Evolutionary conservation across 2,113 vertebrate species (phyloP).

Genomic region (Sardina pilchardus): DNA sequence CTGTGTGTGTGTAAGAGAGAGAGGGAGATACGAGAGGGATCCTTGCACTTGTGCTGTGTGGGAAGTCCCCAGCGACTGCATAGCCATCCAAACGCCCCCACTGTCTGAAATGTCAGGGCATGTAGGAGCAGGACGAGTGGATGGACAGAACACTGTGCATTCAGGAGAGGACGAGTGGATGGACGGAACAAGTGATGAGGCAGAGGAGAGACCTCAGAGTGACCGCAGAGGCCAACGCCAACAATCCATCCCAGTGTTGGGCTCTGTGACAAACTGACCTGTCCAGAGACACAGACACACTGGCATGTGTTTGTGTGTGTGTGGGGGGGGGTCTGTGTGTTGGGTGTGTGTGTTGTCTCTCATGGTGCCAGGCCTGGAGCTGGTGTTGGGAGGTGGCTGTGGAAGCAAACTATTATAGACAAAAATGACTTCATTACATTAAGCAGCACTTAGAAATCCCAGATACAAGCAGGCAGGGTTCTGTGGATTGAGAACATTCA

Average conservation of each 20-base stretch:
- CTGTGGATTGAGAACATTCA: no score
- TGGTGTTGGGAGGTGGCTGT: background rate
- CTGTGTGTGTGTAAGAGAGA: background rate
- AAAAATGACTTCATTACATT: no score
- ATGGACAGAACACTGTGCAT: conserved; percentile 42
- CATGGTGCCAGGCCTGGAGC: background rate
- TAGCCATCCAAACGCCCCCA: conserved; percentile 22
- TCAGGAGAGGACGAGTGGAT: conserved; percentile 36
- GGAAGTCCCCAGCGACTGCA: conserved; percentile 35
- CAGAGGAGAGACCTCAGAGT: background rate
- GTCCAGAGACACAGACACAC: background rate
- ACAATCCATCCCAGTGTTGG: conserved; percentile 50
- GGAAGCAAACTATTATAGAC: no score
- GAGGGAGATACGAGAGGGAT: background rate
- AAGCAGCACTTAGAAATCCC: no score
- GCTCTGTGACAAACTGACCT: conserved; percentile 49
- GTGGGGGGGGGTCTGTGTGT: background rate
- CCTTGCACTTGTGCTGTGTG: conserved; percentile 49
- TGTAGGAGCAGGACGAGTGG: conserved; percentile 20
- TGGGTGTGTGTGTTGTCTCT: background rate
- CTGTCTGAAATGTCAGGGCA: conserved; percentile 60
- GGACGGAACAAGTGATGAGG: background rate
- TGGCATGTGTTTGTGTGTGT: background rate
- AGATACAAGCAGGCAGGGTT: no score
- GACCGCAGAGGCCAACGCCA: conserved; percentile 22